phyloP scores from a whole-genome alignment of 2,797 vertebrate genomes.

The Siniperca scherzeri region DNA sequence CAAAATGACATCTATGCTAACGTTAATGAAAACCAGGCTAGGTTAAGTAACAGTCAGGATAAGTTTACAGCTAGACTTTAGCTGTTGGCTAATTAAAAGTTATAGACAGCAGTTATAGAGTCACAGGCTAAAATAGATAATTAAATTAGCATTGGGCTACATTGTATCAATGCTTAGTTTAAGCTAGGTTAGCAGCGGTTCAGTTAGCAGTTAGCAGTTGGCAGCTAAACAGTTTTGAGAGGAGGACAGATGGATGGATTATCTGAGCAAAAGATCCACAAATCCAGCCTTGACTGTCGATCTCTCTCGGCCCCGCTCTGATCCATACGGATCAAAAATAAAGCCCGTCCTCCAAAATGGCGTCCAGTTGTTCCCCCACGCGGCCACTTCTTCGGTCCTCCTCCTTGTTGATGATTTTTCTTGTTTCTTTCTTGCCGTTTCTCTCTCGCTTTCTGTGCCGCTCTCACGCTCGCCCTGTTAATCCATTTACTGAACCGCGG shows the following conservation, averaged over 20 bases:
- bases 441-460: slow-evolving; percentile 12
- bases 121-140: not conserved
- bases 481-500: slow-evolving; percentile 42
- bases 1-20: too few species aligned
- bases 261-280: slow-evolving; percentile 1
- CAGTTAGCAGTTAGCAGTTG: not conserved
- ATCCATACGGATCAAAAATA: not conserved
- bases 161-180: not conserved
- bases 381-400: not conserved
- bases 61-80: too few species aligned
- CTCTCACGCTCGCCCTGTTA: slow-evolving; percentile 46
- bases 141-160: not conserved
- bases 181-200: not conserved
- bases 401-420: not conserved
- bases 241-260: not conserved
- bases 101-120: too few species aligned
- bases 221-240: not conserved
- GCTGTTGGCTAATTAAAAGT: too few species aligned
- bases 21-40: not conserved
- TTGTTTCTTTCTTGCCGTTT: not conserved
- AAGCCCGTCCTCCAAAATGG: not conserved
- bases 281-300: slow-evolving; percentile 1
- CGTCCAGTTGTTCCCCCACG: not conserved
- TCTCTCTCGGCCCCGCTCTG: not conserved
- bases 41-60: not conserved